Evolutionary conservation across 2,888 invertebrate genomes (phyloP), one percentile per base, ranked within the genome.

Genomic region (Arenicola marina): DNA sequence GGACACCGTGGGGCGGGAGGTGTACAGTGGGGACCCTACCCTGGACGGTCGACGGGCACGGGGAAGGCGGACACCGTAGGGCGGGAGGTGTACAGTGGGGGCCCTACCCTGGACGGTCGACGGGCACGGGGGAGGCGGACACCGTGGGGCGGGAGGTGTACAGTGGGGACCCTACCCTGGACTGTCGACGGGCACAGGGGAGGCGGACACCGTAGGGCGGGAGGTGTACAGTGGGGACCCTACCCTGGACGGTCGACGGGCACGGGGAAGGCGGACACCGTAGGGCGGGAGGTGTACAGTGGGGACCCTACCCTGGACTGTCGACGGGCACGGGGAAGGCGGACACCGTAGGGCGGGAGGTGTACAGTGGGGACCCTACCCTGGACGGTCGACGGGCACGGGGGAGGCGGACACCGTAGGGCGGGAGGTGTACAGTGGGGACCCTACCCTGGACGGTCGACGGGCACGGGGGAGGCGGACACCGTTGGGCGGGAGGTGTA

Each of bases 251-350:
- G 71, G 64, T 63, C 76, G 72, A 29, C n/a, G n/a, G 77, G 76
- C 4, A 72, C 74, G 3, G 75, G 67, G 4, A 73, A 72, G 53
- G 72, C 72, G 11, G 69, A 63, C 24, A 75, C 70, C 7, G 76
- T 67, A 4, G 77, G 72, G 61, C 76, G 67, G 4, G 75, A 60
- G 7, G 69, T 68, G 15, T 66, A 65, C 24, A 28, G 7, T n/a
- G n/a, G 24, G 29, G 33, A 51, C 84, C 1, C 59, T 59, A 26
- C 43, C 65, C 60, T 62, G 63, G 48, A 24, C 70, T n/a, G 64
- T 63, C 76, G 72, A 29, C n/a, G n/a, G 77, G 76, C 4, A 72
- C 74, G 3, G 75, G 67, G 4, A 73, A 72, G 53, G 72, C 72
- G 11, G 69, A 63, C 24, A 75, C 70, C 7, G 76, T 67, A 4